phyloP scores from a whole-genome alignment of 2,888 invertebrate species.

The Cheilosia variabilis region DNA sequence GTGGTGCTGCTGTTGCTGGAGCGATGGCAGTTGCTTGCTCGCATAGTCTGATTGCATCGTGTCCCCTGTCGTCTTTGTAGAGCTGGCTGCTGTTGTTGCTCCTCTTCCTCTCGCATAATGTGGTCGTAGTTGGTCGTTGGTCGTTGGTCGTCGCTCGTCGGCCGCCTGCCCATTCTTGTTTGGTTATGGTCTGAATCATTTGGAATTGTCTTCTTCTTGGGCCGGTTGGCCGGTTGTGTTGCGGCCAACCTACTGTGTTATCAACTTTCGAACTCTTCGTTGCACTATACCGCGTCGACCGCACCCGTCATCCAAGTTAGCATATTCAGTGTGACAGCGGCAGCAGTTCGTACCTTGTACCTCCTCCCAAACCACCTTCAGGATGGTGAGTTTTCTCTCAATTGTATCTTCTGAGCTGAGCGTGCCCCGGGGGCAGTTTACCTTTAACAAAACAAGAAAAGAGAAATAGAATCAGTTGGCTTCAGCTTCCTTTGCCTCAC shows the following conservation, averaged over 20 bases:
- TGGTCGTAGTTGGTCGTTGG: conserved; percentile 61
- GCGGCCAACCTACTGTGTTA: conserved; percentile 66
- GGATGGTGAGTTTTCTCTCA: conserved; percentile 64
- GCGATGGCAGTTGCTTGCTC: conserved; percentile 60
- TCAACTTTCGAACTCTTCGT: conserved; percentile 72
- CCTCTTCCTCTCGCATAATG: conserved; percentile 75
- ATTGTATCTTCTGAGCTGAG: conserved; percentile 56
- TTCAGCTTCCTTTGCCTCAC: conserved; percentile 70
- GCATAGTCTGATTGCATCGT: conserved; percentile 58
- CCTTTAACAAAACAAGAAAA: conserved; percentile 24
- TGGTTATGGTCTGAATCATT: conserved; percentile 75
- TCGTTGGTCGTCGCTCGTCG: too few relatives aligned
- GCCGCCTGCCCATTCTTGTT: conserved; percentile 69
- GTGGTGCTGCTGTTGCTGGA: conserved; percentile 46
- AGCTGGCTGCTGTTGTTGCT: conserved; percentile 55
- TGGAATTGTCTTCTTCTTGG: conserved; percentile 66
- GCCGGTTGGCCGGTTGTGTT: conserved; percentile 17
- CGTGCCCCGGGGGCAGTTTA: conserved; percentile 73
- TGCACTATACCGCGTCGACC: conserved; percentile 57
- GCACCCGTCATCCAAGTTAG: conserved; percentile 76
- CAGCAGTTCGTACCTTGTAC: conserved; percentile 56
- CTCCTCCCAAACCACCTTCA: conserved; percentile 75
- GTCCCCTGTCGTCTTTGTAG: conserved; percentile 48
- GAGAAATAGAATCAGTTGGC: conserved; percentile 51
- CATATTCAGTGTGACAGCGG: conserved; percentile 73